Evolutionary conservation across 2,797 vertebrate genomes (phyloP), one percentile per base, ranked within the genome.

Genomic region (Hypotaenidia okinawae): DNA sequence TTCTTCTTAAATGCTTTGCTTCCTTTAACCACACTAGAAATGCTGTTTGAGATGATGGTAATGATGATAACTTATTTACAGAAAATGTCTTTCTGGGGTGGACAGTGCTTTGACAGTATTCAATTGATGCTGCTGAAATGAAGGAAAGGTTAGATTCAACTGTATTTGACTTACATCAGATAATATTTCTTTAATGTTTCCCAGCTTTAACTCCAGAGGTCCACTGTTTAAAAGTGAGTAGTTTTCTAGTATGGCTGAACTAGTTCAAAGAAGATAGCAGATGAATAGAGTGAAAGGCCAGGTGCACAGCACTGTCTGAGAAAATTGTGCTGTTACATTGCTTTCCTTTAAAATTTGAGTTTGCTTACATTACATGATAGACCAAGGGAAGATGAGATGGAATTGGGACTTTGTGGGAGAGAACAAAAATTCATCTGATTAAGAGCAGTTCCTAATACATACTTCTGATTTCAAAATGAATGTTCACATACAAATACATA

Each of bases 201-300:
- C 9, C 37, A 16, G 25, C 15, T 51, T 37, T 23, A 73, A 54
- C 12, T 35, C 22, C 16, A 24, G 45, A 69, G 4, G 14, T 83
- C 19, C 8, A 37, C 13, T 0, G 0, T 3, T 25, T 32, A 63
- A 58, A 19, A 54, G 28, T 10, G 6, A 52, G 13, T 41, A 45
- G 16, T 35, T 11, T 58, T 74, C 55, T 74, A 59, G 4, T 14
- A 49, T n/a, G 33, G 11, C 19, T 83, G 32, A 75, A 69, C 37
- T 74, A 23, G 3, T 43, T 69, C 30, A 49, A n/a, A 57, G 19
- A 49, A 30, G 6, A 10, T 11, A 64, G 19, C 18, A 37, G 16
- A 69, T 14, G 11, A 6, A 13, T 13, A 58, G 24, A 61, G 16
- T 57, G n/a, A 72, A 87, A 79, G 3, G 2, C 24, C 62, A 32